Percentiles rank a stretch among this genome's conserved stretches.
Conservation (phyloP, 2,797 vertebrate species). For the Acipenser transmontanus region DNA sequence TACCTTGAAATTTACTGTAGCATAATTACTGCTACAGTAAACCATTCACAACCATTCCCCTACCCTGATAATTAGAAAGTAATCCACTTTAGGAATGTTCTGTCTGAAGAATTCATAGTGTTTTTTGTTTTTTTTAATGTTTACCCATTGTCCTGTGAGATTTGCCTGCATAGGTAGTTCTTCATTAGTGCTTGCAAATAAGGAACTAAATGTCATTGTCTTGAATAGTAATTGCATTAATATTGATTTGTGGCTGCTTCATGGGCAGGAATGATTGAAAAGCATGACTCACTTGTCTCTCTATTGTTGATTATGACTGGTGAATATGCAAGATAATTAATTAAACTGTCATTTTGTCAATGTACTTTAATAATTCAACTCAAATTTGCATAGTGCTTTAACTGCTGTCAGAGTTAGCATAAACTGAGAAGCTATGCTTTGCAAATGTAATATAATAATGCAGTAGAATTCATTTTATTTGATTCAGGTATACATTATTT, state of each 20-base stretch:
- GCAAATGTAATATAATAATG: neutral
- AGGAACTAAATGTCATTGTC: conserved; percentile 24
- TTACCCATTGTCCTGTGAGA: conserved; percentile 12
- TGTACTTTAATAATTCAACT: conserved; percentile 2
- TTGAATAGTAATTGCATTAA: conserved; percentile 22
- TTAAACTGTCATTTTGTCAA: conserved; percentile 20
- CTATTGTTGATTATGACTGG: conserved; percentile 20
- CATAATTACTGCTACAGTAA: conserved; percentile 7
- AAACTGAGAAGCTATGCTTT: neutral
- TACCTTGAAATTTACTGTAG: conserved; percentile 10
- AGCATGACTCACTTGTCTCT: conserved; percentile 6
- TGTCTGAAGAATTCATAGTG: neutral
- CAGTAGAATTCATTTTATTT: neutral
- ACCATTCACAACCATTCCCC: neutral
- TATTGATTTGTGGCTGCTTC: conserved; percentile 7
- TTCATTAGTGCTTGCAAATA: conserved; percentile 27
- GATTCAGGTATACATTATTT: no score
- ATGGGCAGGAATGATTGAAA: conserved; percentile 9
- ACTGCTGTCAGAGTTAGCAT: neutral
- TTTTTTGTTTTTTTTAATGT: conserved; percentile 11
- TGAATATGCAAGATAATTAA: conserved; percentile 10
- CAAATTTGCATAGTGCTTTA: conserved; percentile 1
- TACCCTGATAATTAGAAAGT: conserved; percentile 10
- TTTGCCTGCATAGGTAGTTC: conserved; percentile 14
- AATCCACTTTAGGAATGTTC: conserved; percentile 13